Base-by-base conservation (phyloP, 1,140 invertebrate species). In the Steinernema feltiae region DNA sequence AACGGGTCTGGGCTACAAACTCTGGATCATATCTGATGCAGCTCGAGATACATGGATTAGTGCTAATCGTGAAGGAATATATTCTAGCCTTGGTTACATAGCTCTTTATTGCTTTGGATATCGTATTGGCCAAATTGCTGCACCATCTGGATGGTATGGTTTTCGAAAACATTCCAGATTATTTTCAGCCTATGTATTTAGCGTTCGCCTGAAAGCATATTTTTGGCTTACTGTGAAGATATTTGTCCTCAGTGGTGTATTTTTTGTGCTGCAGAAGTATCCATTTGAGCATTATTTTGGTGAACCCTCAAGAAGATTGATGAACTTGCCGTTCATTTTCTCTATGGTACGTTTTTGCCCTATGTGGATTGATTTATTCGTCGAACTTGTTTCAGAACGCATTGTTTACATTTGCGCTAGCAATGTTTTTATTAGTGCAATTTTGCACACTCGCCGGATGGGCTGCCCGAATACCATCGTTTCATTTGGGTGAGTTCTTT, bases 171-270 rank as follows among this genome's bases (percentile, higher is more conserved):
- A n/a, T n/a, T n/a, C n/a, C n/a, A n/a, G n/a, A n/a, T n/a, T n/a
- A n/a, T n/a, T n/a, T n/a, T n/a, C n/a, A n/a, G n/a, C n/a, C n/a
- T n/a, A n/a, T n/a, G n/a, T n/a, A 7, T 63, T 63, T 27, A 63
- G 53, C 24, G 53, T 63, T 17, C 53, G 53, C 7, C 53, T 63
- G 53, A 63, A 63, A 27, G 53, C 53, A 3, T 63, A 63, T 63
- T 63, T 63, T 63, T 63, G 53, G 53, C 24, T 63, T 3, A 63
- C 12, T 63, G 24, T 63, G 53, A 63, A 63, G 53, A 63, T 63
- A 3, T 63, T 63, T 27, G 53, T 63, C 3, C 53, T 63, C 24
- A 27, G 15, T 21, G 24, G 53, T 27, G 15, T 63, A 27, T 63
- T 63, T 27, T 63, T 17, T 21, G 3, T 63, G 12, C 15, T 63